Percentiles rank a stretch among this genome's conserved stretches.
Conservation (phyloP, 2,888 invertebrate genomes). For the Oscheius sp. region DNA sequence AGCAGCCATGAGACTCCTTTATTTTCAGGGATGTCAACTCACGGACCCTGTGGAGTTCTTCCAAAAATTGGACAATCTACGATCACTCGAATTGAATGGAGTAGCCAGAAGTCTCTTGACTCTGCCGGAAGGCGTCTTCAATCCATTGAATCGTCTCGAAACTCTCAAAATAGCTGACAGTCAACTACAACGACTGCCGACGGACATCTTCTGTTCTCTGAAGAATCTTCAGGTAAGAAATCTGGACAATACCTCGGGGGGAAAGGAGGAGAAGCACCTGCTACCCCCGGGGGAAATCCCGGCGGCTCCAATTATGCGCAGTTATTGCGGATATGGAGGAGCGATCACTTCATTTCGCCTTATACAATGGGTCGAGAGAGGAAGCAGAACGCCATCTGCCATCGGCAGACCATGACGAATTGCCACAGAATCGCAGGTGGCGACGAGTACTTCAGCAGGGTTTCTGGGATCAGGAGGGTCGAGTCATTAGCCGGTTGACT, state of each 20-base stretch:
- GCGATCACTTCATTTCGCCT: conserved; percentile 32
- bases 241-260: not conserved
- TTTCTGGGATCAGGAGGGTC: too few relatives aligned
- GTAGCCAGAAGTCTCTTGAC: conserved; percentile 13
- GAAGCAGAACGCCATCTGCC: conserved; percentile 29
- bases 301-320: conserved; percentile 24
- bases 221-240: conserved; percentile 38
- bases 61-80: conserved; percentile 41
- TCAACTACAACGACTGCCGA: conserved; percentile 24
- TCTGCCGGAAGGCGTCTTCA: conserved; percentile 27
- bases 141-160: conserved; percentile 27
- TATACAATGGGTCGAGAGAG: conserved; percentile 29
- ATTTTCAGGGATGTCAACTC: conserved; percentile 52
- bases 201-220: conserved; percentile 36
- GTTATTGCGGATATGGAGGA: conserved; percentile 21
- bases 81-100: conserved; percentile 41
- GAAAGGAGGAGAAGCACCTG: not conserved
- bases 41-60: conserved; percentile 42
- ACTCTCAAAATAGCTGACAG: conserved; percentile 24
- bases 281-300: conserved; percentile 22
- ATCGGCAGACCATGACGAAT: conserved; percentile 22
- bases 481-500: not conserved
- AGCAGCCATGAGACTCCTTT: not conserved
- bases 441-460: not conserved
- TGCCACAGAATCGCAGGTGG: conserved; percentile 9